Evolutionary conservation across 2,797 vertebrate genomes (phyloP), one percentile per base, ranked within the genome.

Genomic region (Chaenodraco wilsoni): DNA sequence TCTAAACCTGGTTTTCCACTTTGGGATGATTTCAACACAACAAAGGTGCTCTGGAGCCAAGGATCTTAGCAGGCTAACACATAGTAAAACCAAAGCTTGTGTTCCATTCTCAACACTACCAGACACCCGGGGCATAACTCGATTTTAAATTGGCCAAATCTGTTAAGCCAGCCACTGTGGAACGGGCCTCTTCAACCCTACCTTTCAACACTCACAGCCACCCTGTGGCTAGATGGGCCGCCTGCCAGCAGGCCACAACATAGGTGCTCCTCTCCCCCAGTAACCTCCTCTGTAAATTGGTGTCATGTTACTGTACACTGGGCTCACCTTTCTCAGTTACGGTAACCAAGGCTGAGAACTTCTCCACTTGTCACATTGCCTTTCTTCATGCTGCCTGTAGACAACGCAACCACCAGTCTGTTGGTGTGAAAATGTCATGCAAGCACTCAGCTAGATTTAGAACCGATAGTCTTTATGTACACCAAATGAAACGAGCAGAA

Each of bases 261-360:
- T 83, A 86, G 79, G 87, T 85, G 83, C 82, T 81, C 78, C 70
- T 81, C 81, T 88, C 72, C 82, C 82, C 61, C 74, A 76, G 82
- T 88, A 81, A 89, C 84, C 74, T 73, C 76, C 81, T 63, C 69
- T 60, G 77, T 70, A 86, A 72, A 50, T 48, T 62, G 78, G 83
- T 73, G 43, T 90, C 78, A 63, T 54, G 81, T 93, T 88, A 88
- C 89, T 76, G 77, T 73, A 84, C 69, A 84, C 72, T 60, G 60
- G 78, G 78, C 70, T 92, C 81, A 65, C 61, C 83, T 93, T 93
- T 91, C 89, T 87, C 87, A 56, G 80, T 92, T 89, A 87, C 84
- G 9, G 92, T 91, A 91, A 93, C 89, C 91, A 91, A 91, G 86
- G 78, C 78, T 87, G 78, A 92, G 88, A 89, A 91, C 90, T 88